Evolutionary conservation across 2,888 invertebrate species (phyloP), one percentile per base, ranked within the genome.

Genomic region (Synanthedon vespiformis): DNA sequence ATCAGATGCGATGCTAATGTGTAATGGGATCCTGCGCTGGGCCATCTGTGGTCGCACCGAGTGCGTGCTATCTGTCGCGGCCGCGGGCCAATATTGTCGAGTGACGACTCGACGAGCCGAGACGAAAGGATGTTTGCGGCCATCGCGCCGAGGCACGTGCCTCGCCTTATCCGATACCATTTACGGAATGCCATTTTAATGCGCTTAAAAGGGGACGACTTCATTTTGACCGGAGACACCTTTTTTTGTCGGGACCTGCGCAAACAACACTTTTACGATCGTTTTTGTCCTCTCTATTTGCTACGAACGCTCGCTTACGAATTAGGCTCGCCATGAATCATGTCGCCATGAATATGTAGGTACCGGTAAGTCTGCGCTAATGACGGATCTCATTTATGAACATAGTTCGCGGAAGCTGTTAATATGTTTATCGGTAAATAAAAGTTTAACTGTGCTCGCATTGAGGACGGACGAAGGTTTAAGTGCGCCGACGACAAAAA

Each of bases 131-230:
- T 54, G 56, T 56, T 53, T 56, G 56, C 51, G 55, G 34, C 22
- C 22, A 22, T 22, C 22, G 22, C 22, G 22, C 5, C 58, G 61
- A 69, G 83, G 80, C 83, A 74, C 84, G 84, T 79, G 83, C 82
- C 79, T 76, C 72, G 83, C 82, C 79, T 77, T 73, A 73, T 75
- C 77, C 80, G 75, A 72, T 64, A 70, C 81, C 82, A 72, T 81
- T 75, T 77, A 78, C 66, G 82, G 82, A 80, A 79, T 76, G 79
- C 79, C 70, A 79, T 79, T 79, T 78, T 74, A 77, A 80, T 77
- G 72, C 73, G 70, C 74, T 77, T 74, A 68, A 76, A 80, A 74
- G 75, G 73, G 79, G 70, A 75, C 68, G 65, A 72, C 67, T 72
- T 71, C 67, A 69, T 74, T 74, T 73, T 66, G 71, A 72, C 70